phyloP scores from a whole-genome alignment of 2,797 vertebrate species.

The Halcyon smyrnensis region DNA sequence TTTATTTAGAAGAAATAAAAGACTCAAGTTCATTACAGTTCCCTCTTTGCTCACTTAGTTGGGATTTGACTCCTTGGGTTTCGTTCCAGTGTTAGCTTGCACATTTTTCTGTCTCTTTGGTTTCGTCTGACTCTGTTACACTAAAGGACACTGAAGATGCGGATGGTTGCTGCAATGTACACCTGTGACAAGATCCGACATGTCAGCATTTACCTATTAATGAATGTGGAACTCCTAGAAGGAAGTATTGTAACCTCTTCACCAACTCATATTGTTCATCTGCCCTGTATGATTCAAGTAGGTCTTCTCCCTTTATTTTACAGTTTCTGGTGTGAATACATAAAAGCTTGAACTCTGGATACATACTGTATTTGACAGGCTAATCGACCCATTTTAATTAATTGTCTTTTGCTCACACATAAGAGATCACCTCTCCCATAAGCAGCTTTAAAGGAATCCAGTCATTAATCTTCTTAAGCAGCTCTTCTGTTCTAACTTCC shows the following conservation, averaged over 20 bases:
- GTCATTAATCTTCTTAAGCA: slow-evolving; percentile 61
- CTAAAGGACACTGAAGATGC: neutral
- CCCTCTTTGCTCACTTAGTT: neutral
- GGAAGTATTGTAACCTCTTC: neutral
- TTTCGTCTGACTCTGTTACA: neutral
- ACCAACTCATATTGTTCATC: neutral
- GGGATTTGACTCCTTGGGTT: neutral
- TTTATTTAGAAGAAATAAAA: neutral
- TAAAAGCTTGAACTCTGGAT: slow-evolving; percentile 8
- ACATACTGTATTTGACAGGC: slow-evolving; percentile 35
- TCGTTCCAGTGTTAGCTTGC: neutral
- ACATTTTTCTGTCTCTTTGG: neutral
- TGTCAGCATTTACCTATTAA: neutral
- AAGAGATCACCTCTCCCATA: slow-evolving; percentile 56
- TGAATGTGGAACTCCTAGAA: neutral
- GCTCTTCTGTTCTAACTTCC: slow-evolving; percentile 13
- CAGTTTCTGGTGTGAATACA: neutral
- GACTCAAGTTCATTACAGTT: neutral
- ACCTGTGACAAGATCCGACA: neutral
- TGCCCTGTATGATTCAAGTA: neutral
- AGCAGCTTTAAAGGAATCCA: slow-evolving; percentile 52
- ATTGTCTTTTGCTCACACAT: slow-evolving; percentile 11
- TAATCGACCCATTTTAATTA: slow-evolving; percentile 55
- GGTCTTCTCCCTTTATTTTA: neutral
- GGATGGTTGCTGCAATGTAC: neutral